phyloP scores from a whole-genome alignment of 2,113 vertebrate genomes.

The Acanthochromis polyacanthus region DNA sequence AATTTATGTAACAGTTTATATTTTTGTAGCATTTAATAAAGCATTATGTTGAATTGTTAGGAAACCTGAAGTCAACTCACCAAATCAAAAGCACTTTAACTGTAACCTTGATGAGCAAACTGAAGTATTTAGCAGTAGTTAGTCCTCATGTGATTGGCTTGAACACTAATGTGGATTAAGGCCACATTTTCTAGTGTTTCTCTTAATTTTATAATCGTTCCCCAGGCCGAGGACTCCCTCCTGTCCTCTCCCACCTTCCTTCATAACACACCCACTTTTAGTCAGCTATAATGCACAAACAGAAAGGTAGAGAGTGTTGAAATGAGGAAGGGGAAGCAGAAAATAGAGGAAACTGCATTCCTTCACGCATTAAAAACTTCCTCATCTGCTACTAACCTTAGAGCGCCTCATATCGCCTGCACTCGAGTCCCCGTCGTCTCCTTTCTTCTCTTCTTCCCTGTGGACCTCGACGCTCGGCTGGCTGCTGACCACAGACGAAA shows the following conservation, averaged over 20 bases:
- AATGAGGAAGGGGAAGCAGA: slow-evolving; percentile 48
- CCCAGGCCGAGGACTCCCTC: background rate
- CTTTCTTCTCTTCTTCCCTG: slow-evolving; percentile 33
- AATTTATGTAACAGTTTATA: too few relatives aligned
- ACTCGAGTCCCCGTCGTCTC: slow-evolving; percentile 55
- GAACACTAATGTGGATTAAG: background rate
- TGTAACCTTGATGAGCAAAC: background rate
- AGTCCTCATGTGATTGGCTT: background rate
- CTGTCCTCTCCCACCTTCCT: background rate
- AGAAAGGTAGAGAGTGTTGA: background rate
- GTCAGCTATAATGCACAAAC: background rate
- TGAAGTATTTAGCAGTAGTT: slow-evolving; percentile 31
- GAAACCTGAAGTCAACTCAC: background rate
- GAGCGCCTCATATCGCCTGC: slow-evolving; percentile 72
- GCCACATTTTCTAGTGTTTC: background rate
- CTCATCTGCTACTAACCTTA: slow-evolving; percentile 84
- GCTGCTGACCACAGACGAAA: slow-evolving; percentile 76
- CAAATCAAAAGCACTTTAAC: too few relatives aligned
- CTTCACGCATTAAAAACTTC: slow-evolving; percentile 37
- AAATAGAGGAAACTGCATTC: slow-evolving; percentile 57
- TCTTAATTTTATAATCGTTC: background rate
- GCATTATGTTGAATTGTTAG: background rate
- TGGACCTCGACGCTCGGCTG: slow-evolving; percentile 36
- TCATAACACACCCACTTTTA: slow-evolving; percentile 17
- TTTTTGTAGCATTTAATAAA: background rate